Conservation (phyloP, 2,113 vertebrate genomes). For the Alouatta palliata region DNA sequence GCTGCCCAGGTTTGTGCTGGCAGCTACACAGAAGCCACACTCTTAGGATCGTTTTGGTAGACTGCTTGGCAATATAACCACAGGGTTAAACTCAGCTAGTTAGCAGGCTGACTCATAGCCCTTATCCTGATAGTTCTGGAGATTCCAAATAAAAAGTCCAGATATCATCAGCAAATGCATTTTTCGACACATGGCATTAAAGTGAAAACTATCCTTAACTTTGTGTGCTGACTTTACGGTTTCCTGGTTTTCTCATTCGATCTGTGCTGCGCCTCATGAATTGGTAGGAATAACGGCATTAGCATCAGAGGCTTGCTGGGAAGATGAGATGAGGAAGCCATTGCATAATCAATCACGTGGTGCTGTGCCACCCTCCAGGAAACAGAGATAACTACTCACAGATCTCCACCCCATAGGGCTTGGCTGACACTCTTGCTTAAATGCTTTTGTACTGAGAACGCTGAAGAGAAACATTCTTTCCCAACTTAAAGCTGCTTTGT, state of each 20-base stretch:
- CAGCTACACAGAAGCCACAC: no score
- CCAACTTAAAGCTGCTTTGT: background rate
- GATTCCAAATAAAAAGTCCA: background rate
- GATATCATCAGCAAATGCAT: background rate
- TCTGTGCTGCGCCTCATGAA: background rate
- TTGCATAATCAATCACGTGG: background rate
- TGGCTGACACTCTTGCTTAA: background rate
- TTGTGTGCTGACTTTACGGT: background rate
- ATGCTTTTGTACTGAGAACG: background rate
- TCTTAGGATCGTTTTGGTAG: no score
- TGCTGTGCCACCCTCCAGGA: background rate
- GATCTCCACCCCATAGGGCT: background rate
- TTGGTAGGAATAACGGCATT: background rate
- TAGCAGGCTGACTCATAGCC: background rate
- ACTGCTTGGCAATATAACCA: background rate
- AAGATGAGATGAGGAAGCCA: background rate
- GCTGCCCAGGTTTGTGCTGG: background rate
- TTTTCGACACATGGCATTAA: background rate
- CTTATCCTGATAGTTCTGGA: background rate
- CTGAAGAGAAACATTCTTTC: background rate
- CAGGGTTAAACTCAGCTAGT: background rate
- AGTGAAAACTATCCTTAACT: background rate
- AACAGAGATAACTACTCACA: background rate
- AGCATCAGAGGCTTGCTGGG: background rate
- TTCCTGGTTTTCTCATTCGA: background rate